Evolutionary conservation across 2,797 vertebrate species (phyloP).

Genomic region (Girardinus metallicus): DNA sequence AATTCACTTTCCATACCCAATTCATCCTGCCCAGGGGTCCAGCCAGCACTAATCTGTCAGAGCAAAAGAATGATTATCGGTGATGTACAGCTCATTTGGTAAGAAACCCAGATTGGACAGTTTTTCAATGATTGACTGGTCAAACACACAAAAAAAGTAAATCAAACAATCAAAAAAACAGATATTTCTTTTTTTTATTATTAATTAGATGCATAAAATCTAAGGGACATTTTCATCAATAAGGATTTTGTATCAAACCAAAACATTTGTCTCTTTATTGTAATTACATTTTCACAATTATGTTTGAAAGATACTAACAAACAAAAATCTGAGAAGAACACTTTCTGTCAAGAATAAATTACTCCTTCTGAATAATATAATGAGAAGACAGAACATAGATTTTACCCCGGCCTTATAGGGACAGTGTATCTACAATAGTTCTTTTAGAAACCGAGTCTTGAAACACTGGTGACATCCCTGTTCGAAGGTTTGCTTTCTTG

Average conservation of each 20-base stretch:
- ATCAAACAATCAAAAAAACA: background rate
- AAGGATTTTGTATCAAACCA: background rate
- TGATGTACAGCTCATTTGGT: background rate
- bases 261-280: background rate
- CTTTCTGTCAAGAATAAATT: background rate
- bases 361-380: background rate
- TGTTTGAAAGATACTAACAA: background rate
- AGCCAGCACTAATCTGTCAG: background rate
- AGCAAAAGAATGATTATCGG: background rate
- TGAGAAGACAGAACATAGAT: background rate
- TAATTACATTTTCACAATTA: background rate
- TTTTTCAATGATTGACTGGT: background rate
- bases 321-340: background rate
- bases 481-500: background rate
- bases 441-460: background rate
- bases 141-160: background rate
- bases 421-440: background rate
- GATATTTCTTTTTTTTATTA: background rate
- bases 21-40: background rate
- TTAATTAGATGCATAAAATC: background rate
- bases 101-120: background rate
- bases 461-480: background rate
- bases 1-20: conserved; percentile 1
- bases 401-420: background rate
- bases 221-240: background rate